Evolutionary conservation across 2,797 vertebrate genomes (phyloP).

Genomic region (Eidolon dupreanum): DNA sequence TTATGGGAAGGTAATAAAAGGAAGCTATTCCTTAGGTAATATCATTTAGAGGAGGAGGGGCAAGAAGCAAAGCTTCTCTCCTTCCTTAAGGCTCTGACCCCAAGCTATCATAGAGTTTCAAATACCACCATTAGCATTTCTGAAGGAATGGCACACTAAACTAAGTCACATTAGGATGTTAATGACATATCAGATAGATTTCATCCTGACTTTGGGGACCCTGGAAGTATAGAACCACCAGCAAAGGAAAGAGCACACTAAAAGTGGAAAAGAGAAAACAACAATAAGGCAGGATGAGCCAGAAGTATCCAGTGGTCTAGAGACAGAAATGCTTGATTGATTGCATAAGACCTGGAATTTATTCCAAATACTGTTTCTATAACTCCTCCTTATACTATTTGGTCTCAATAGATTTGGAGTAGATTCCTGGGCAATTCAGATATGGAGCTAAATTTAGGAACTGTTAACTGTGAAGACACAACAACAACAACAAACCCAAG

Average conservation of each 20-base stretch:
- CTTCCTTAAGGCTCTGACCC: neutral
- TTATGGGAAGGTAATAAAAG: slow-evolving; percentile 26
- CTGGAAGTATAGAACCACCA: neutral
- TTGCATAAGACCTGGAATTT: neutral
- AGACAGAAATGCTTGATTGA: neutral
- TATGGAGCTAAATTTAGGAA: neutral
- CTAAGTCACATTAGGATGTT: slow-evolving; percentile 57
- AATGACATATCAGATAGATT: slow-evolving; percentile 44
- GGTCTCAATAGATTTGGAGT: neutral
- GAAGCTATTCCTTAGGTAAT: slow-evolving; percentile 28
- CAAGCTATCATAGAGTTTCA: neutral
- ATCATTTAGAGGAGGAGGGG: neutral
- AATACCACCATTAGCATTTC: slow-evolving; percentile 68
- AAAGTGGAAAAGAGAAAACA: neutral
- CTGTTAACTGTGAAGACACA: neutral
- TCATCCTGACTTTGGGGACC: slow-evolving; percentile 22
- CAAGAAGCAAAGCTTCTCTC: slow-evolving; percentile 33
- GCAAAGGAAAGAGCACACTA: slow-evolving; percentile 22
- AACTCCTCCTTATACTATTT: neutral
- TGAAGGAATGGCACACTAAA: slow-evolving; percentile 57
- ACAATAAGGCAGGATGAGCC: neutral
- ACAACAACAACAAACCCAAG: neutral
- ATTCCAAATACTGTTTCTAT: neutral
- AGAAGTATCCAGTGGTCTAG: neutral
- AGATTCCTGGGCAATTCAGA: neutral